phyloP scores from a whole-genome alignment of 2,888 invertebrate genomes.

The Brachylomia viminalis region DNA sequence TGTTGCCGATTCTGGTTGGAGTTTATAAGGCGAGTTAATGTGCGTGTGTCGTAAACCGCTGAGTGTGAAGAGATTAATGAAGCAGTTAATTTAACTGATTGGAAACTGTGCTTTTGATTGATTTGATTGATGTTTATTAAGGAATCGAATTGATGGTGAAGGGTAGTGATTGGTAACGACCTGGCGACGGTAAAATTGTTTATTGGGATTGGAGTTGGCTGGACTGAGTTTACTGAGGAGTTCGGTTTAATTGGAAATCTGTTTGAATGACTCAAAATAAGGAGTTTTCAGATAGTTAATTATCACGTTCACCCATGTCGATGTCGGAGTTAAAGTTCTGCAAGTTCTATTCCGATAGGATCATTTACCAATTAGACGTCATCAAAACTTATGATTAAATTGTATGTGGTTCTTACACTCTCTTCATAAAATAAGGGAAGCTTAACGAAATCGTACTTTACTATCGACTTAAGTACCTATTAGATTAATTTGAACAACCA shows the following conservation, averaged over 20 bases:
- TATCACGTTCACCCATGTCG: neutral
- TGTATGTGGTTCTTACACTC: neutral
- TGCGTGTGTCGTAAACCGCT: conserved; percentile 52
- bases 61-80: conserved; percentile 65
- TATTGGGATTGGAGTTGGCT: neutral
- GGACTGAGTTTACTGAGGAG: neutral
- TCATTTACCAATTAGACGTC: neutral
- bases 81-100: conserved; percentile 65
- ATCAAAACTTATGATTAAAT: neutral
- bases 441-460: neutral
- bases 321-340: neutral
- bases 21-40: conserved; percentile 60
- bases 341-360: neutral
- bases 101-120: conserved; percentile 42
- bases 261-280: neutral
- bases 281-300: neutral
- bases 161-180: conserved; percentile 24
- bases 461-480: neutral
- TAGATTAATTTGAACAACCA: neutral
- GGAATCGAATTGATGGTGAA: conserved; percentile 33
- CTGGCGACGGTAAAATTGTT: conserved; percentile 11
- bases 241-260: conserved; percentile 1
- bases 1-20: conserved; percentile 53
- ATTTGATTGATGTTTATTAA: conserved; percentile 50
- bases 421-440: neutral